phyloP scores from a whole-genome alignment of 2,888 invertebrate species.

The Trisateles emortualis region DNA sequence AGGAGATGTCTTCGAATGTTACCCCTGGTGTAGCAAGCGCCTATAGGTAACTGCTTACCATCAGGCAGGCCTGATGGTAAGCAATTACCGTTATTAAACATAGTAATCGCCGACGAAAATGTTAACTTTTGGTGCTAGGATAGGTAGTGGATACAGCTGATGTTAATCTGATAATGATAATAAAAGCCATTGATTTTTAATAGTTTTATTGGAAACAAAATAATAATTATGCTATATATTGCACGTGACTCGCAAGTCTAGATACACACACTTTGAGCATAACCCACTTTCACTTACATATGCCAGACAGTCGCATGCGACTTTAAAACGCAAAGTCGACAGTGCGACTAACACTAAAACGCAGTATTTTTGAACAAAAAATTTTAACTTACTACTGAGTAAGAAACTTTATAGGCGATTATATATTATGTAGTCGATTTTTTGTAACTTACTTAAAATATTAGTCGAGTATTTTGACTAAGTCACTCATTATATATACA shows the following conservation, averaged over 20 bases:
- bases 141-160: too few species aligned
- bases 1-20: too few species aligned
- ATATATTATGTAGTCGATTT: too few species aligned
- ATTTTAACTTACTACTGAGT: slow-evolving; percentile 6
- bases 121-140: too few species aligned
- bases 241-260: slow-evolving; percentile 79
- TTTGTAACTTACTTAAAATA: background rate
- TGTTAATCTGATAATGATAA: too few species aligned
- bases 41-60: too few species aligned
- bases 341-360: slow-evolving; percentile 2
- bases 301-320: slow-evolving; percentile 30
- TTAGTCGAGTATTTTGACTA: background rate
- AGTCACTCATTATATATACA: slow-evolving; percentile 13
- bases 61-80: too few species aligned
- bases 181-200: slow-evolving; percentile 53
- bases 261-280: slow-evolving; percentile 78
- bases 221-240: slow-evolving; percentile 86
- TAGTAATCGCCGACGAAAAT: too few species aligned
- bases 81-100: too few species aligned
- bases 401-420: slow-evolving; percentile 10
- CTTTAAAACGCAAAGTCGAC: slow-evolving; percentile 25
- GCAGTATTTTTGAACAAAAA: slow-evolving; percentile 15
- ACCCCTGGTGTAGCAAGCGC: too few species aligned
- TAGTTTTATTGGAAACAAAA: slow-evolving; percentile 86
- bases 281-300: slow-evolving; percentile 79